Base-by-base conservation (phyloP, 2,797 vertebrate species). In the Hirundo rustica region DNA sequence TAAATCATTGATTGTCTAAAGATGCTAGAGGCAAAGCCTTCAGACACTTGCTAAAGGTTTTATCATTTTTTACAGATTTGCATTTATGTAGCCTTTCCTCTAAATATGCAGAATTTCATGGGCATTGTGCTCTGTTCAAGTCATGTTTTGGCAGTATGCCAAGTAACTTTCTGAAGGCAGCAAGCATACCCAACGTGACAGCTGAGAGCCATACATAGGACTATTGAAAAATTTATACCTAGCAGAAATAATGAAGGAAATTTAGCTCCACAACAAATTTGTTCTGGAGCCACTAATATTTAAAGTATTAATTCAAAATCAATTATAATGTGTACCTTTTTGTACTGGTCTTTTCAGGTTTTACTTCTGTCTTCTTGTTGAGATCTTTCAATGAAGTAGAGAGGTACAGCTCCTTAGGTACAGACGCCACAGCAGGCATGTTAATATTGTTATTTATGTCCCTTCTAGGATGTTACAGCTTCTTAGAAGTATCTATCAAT, bases 361-460 rank as follows among this genome's bases (percentile, higher is more conserved):
- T 99, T 47, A 99, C 96, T 97, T 99, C 99, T 89, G 99, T 99
- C 96, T 99, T 99, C 97, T 99, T 99, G 89, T 99, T 99, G 88
- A 99, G 99, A 57, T 99, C 99, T 84, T 99, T 98, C 95, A 99
- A 91, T 73, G 99, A 99, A 45, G 99, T 98, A 94, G 98, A 99
- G 92, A 99, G 98, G 93, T 99, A 99, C 13, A 99, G 98, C 80
- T 99, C 99, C 97, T 99, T 99, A 96, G 98, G 98, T 92, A 98
- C 98, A 16, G 98, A 98, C 72, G 99, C 98, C 77, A 99, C 98
- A 25, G 98, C 98, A 97, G 99, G 99, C 99, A 99, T 99, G 97
- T 95, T 98, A 97, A 92, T 75, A 40, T 73, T 64, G 92, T 95
- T 85, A 91, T 57, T 93, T 89, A 78, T 67, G 85, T 68, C 65